These are phyloP conservation scores for Grammomys surdaster DNA, from an alignment of 2,113 vertebrate species.

Conservation along the genomic window DNA sequence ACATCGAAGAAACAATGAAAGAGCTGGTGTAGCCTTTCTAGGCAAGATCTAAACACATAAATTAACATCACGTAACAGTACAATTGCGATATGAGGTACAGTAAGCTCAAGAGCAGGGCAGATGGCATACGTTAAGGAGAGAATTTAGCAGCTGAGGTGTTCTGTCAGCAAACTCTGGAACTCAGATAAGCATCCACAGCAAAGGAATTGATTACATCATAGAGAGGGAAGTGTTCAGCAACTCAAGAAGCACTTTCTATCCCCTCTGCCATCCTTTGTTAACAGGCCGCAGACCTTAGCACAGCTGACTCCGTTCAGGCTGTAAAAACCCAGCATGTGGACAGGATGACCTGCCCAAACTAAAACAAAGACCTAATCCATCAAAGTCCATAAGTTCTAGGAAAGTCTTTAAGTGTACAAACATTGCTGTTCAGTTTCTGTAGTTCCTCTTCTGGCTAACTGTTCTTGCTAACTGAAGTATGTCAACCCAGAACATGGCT, in stretches of 20 bases:
- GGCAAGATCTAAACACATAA: constrained; percentile 49
- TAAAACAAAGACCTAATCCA: background rate
- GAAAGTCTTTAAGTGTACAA: background rate
- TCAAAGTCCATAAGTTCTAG: background rate
- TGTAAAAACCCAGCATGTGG: background rate
- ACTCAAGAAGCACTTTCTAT: background rate
- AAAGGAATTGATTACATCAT: background rate
- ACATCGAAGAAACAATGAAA: background rate
- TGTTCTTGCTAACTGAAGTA: background rate
- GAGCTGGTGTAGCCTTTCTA: background rate
- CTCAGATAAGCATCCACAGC: background rate
- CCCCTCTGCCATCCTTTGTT: background rate
- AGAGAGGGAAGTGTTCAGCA: background rate
- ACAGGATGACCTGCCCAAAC: background rate
- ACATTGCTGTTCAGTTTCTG: background rate
- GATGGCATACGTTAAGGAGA: background rate
- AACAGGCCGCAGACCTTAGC: background rate
- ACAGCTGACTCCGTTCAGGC: background rate
- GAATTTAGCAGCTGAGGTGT: background rate
- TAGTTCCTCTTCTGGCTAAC: background rate
- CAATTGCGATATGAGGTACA: background rate
- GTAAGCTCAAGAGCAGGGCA: background rate
- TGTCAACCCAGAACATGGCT: background rate
- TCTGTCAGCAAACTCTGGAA: constrained; percentile 56
- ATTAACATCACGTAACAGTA: constrained; percentile 13